A percentile compares a stretch with the other conserved stretches of the same genome.
These are phyloP conservation scores for Euzetes globulus DNA, from an alignment of 2,888 invertebrate genomes.

Conservation along the genomic window DNA sequence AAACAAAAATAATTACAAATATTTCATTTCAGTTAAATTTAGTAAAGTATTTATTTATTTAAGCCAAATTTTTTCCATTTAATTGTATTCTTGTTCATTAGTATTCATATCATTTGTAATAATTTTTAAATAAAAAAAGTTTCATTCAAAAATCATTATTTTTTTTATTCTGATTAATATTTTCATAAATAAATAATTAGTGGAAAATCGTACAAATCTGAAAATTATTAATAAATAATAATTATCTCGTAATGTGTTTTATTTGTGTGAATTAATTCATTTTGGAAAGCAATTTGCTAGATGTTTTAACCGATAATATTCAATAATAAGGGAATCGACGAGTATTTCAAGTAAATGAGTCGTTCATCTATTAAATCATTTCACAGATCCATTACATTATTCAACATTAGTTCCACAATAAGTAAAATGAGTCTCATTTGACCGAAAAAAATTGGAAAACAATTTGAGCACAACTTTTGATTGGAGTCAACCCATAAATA, in stretches of 20 bases:
- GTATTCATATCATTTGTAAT: too few relatives aligned
- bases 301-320: background rate
- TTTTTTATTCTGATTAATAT: too few relatives aligned
- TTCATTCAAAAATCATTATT: too few relatives aligned
- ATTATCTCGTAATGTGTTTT: background rate
- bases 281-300: background rate
- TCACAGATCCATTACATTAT: background rate
- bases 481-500: slow-evolving; percentile 3
- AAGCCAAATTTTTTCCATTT: too few relatives aligned
- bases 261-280: slow-evolving; percentile 1
- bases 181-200: too few relatives aligned
- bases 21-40: too few relatives aligned
- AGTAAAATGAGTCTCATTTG: background rate
- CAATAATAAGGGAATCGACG: background rate
- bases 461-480: background rate
- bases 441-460: background rate
- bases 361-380: background rate
- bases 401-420: background rate
- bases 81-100: too few relatives aligned
- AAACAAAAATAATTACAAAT: too few relatives aligned
- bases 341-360: background rate
- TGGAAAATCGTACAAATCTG: too few relatives aligned
- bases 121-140: too few relatives aligned
- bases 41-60: too few relatives aligned
- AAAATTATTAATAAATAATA: slow-evolving; percentile 7